Base-by-base conservation (phyloP, 2,113 vertebrate species). In the Microcebus lehilahytsara region DNA sequence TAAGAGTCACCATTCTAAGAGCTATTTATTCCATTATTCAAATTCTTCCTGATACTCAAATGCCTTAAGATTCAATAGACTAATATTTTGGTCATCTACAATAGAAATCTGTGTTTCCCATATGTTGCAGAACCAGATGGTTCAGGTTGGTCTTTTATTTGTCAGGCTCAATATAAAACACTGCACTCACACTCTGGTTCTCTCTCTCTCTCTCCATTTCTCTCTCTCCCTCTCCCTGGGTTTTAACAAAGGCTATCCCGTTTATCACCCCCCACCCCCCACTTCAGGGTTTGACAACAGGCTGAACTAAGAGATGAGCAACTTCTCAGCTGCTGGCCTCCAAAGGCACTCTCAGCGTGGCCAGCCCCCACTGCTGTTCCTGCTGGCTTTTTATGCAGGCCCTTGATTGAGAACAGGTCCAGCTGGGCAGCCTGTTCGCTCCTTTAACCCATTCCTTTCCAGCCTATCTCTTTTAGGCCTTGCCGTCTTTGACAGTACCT, bases 141-240 rank as follows among this genome's bases (percentile, higher is more conserved):
- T 92, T 98, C 95, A 98, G 96, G 97, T 97, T 98, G 98, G 96
- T 97, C 98, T 98, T 98, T 98, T 98, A 96, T 98, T 98, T 98
- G 97, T 96, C 96, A 95, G 79, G 85, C 96, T 97, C 92, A 89
- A 53, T 92, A 97, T 96, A 97, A 97, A 98, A 97, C 92, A 93
- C 93, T 91, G 80, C 34, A 25, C 56, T 69, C 67, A 12, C 77
- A 67, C 74, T 94, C 25, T 64, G 25, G 1, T 12, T 64, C 25
- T 64, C 27, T 64, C 89, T 58, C 91, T 93, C 92, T 93, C 83
- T 62, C 79, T 97, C 91, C 95, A 95, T 78, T 23, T 60, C 58
- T 60, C 22, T 25, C 58, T 60, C 23, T 60, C 58, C 23, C 93
- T 58, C 84, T 97, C 91, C 96, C 97, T 78, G 92, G 74, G 83